Percentiles rank a stretch among this genome's conserved stretches.
phyloP scores from a whole-genome alignment of 2,888 invertebrate genomes.

The Lissocephala sabroskyi region DNA sequence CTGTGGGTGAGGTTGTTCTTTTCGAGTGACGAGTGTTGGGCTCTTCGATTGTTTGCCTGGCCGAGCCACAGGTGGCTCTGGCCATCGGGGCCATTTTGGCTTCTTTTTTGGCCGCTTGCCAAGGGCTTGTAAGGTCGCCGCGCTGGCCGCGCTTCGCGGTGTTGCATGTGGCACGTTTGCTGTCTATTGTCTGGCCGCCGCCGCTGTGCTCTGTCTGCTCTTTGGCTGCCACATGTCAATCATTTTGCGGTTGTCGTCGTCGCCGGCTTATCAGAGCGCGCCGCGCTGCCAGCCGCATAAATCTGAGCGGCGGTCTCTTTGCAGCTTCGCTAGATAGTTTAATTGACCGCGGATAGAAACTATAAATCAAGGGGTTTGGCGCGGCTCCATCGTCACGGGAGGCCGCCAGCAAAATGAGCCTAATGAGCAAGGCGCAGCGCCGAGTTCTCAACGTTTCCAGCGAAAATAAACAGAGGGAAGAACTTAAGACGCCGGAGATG shows the following conservation, averaged over 20 bases:
- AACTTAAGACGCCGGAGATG: background rate
- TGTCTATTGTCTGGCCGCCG: background rate
- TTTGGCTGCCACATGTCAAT: too few species aligned
- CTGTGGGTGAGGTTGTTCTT: slow-evolving; percentile 5
- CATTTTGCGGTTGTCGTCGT: too few species aligned
- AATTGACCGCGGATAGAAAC: slow-evolving; percentile 44
- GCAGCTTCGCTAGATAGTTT: slow-evolving; percentile 38
- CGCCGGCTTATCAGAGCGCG: too few species aligned
- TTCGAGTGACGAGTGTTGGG: background rate
- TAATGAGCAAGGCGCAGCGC: too few species aligned
- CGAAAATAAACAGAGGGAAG: too few species aligned
- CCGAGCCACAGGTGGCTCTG: slow-evolving; percentile 24
- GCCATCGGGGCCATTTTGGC: slow-evolving; percentile 16
- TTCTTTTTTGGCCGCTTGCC: slow-evolving; percentile 30
- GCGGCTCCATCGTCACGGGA: too few species aligned
- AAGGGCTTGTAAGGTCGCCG: slow-evolving; percentile 17
- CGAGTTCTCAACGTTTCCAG: too few species aligned
- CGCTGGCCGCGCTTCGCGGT: background rate
- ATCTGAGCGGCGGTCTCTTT: slow-evolving; percentile 4
- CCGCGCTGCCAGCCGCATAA: background rate
- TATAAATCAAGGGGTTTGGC: slow-evolving; percentile 48
- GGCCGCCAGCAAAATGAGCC: too few species aligned
- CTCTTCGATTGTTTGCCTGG: background rate
- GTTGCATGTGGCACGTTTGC: background rate
- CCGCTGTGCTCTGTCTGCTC: too few species aligned